These are phyloP conservation scores for Neodiprion pinetum DNA, from an alignment of 1,140 invertebrate genomes.

Conservation along the genomic window DNA sequence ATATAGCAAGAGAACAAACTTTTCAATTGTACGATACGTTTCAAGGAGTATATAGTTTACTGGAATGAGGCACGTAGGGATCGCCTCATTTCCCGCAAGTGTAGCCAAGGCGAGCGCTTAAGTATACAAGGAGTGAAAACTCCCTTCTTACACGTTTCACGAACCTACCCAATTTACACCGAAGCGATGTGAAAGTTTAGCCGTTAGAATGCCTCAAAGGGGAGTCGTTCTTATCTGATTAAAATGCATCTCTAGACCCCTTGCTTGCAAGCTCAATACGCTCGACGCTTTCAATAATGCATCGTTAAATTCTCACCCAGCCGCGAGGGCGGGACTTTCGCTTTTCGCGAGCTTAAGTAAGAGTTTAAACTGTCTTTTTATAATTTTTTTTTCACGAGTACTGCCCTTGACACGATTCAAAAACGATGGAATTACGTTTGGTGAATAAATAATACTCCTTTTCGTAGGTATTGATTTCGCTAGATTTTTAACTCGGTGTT, in stretches of 20 bases:
- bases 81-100: background rate
- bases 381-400: no score
- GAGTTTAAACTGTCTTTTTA: no score
- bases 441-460: no score
- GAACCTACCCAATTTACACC: background rate
- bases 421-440: no score
- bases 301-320: background rate
- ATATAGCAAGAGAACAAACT: background rate
- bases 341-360: background rate
- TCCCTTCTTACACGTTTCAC: background rate
- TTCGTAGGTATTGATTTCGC: no score
- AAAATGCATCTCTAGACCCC: background rate
- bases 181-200: background rate
- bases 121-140: background rate
- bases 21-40: background rate
- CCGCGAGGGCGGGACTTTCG: no score
- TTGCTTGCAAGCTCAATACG: background rate
- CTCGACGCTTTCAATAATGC: conserved; percentile 5
- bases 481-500: no score
- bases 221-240: background rate
- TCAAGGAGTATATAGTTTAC: background rate
- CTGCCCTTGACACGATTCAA: no score
- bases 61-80: background rate
- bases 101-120: background rate
- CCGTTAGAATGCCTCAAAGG: conserved; percentile 1